Base-by-base conservation (phyloP, 2,797 vertebrate species). In the Myotis findleyi region DNA sequence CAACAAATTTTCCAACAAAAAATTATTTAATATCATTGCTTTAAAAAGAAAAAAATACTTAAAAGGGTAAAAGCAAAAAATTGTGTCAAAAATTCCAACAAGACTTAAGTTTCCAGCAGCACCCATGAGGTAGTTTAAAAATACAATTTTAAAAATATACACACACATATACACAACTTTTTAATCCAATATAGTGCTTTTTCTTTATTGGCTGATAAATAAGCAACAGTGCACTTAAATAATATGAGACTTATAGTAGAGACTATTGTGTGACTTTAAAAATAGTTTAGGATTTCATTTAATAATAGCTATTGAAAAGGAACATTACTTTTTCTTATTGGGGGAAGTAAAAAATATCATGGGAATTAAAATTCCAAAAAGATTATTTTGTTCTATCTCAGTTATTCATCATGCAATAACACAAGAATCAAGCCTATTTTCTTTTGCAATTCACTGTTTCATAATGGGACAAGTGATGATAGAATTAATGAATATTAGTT, bases 221-320 rank as follows among this genome's bases (percentile, higher is more conserved):
- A 96, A 95, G 17, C 51, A 96, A 75, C 18, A 53, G 73, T n/a
- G 36, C 5, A 75, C 38, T 93, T 90, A 93, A 96, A 77, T 5
- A 94, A 68, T 95, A 88, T 93, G 44, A 64, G 79, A 97, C 44
- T 93, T 95, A 83, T 16, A 84, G 55, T 64, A 85, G 51, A 89
- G 23, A 87, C 2, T 88, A n/a, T 44, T 97, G 57, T 86, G 62
- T 75, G 91, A 91, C 87, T 89, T 53, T 95, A 79, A 95, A 93
- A 96, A 87, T 86, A 96, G 23, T 62, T 76, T 16, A 89, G 62
- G 84, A 95, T 30, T n/a, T 76, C 95, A 68, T 14, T 92, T 87
- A 91, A 94, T 66, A 90, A 88, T 38, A 75, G 13, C 66, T 83
- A 88, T 57, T 84, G 53, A 79, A 94, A 55, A 62, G 36, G 51